These are phyloP conservation scores for Melanchra persicariae DNA, from an alignment of 2,888 invertebrate species.

Conservation along the genomic window DNA sequence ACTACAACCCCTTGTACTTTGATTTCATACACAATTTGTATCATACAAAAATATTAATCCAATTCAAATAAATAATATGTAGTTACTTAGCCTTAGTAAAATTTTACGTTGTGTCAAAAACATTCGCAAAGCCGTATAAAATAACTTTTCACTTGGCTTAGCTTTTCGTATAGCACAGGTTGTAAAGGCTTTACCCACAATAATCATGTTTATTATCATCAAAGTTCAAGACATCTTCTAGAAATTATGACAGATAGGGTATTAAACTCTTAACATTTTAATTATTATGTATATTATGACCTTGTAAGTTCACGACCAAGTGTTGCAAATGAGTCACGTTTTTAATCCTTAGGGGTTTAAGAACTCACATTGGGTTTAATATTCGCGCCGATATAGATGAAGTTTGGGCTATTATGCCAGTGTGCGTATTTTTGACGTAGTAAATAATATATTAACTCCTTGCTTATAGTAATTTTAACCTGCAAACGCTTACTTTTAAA, in stretches of 20 bases:
- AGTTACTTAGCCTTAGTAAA: too few relatives aligned
- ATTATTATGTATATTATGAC: conserved; percentile 41
- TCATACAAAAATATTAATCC: too few relatives aligned
- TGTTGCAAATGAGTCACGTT: conserved; percentile 32
- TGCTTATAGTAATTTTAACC: not conserved
- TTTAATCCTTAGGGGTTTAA: conserved; percentile 20
- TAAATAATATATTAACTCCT: not conserved
- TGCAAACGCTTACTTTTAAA: not conserved
- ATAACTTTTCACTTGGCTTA: too few relatives aligned
- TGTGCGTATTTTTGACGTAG: not conserved
- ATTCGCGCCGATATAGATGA: not conserved
- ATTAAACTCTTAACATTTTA: conserved; percentile 21
- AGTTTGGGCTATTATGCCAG: not conserved
- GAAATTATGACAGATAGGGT: conserved; percentile 23
- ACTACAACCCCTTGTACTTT: too few relatives aligned
- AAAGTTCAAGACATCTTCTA: conserved; percentile 13
- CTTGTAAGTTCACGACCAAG: conserved; percentile 25
- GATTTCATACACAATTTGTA: too few relatives aligned
- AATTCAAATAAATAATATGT: too few relatives aligned
- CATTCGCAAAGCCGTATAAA: too few relatives aligned
- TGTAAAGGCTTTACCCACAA: not conserved
- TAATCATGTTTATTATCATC: not conserved
- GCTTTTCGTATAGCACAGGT: too few relatives aligned
- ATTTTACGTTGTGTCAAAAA: too few relatives aligned
- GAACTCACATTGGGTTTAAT: conserved; percentile 10